Evolutionary conservation across 2,888 invertebrate species (phyloP).

Genomic region (Agrenia bidenticulata): DNA sequence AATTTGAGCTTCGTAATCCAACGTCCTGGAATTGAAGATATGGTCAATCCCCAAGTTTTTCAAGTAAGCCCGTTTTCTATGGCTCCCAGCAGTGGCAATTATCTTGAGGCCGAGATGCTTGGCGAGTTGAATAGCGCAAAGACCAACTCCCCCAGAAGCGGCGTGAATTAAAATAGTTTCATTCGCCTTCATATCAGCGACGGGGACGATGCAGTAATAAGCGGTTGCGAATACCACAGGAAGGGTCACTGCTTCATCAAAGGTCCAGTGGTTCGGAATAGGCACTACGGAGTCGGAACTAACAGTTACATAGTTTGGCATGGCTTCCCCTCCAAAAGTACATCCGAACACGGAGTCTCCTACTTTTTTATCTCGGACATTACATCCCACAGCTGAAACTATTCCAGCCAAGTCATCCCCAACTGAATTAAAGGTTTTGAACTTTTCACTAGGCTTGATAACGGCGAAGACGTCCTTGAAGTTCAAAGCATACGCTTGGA

Average conservation of each 20-base stretch:
- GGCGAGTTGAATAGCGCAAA: conserved; percentile 25
- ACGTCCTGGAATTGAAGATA: conserved; percentile 10
- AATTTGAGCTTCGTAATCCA: not conserved
- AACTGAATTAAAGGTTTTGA: conserved; percentile 10
- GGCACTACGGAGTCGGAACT: not conserved
- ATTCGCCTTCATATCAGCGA: conserved; percentile 9
- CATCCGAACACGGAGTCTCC: conserved; percentile 6
- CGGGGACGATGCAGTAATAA: conserved; percentile 19
- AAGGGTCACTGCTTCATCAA: conserved; percentile 20
- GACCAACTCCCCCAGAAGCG: conserved; percentile 26
- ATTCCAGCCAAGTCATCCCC: conserved; percentile 15
- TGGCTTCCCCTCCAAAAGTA: not conserved
- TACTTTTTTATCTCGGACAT: not conserved
- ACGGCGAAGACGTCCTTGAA: conserved; percentile 12
- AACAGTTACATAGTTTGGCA: conserved; percentile 1
- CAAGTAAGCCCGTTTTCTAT: conserved; percentile 25
- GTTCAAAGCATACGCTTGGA: conserved; percentile 14
- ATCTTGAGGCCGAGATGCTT: conserved; percentile 16
- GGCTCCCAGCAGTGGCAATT: conserved; percentile 30
- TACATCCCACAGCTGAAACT: conserved; percentile 7
- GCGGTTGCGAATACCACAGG: conserved; percentile 24
- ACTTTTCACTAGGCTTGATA: not conserved
- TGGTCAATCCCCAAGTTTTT: conserved; percentile 7
- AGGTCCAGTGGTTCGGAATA: conserved; percentile 20
- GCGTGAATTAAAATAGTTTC: conserved; percentile 22